phyloP scores from a whole-genome alignment of 2,888 invertebrate species.

The Marronus borbonicus region DNA sequence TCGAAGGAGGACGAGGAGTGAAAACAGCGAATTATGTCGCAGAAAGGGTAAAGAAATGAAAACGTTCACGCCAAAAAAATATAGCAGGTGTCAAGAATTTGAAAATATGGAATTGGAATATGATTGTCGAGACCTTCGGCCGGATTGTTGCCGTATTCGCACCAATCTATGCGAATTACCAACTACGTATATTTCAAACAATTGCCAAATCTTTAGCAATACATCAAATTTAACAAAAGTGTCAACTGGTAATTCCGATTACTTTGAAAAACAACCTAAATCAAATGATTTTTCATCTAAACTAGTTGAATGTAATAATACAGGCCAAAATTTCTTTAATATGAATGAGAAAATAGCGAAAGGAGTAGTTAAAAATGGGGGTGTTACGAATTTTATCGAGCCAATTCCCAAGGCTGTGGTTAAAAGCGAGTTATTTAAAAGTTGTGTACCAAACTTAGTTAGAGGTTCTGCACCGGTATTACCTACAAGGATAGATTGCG shows the following conservation, averaged over 20 bases:
- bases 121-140: constrained; percentile 60
- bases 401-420: constrained; percentile 1
- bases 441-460: neutral
- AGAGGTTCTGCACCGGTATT: neutral
- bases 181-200: constrained; percentile 69
- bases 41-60: constrained; percentile 68
- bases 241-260: constrained; percentile 50
- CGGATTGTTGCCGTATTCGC: constrained; percentile 62
- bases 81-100: constrained; percentile 61
- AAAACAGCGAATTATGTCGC: constrained; percentile 65
- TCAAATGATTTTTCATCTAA: constrained; percentile 60
- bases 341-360: constrained; percentile 54
- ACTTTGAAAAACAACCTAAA: constrained; percentile 60
- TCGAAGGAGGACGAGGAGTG: constrained; percentile 66
- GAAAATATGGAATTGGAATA: constrained; percentile 68
- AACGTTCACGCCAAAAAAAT: constrained; percentile 63
- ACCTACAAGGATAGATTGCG: neutral
- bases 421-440: neutral
- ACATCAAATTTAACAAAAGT: constrained; percentile 51
- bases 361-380: constrained; percentile 11
- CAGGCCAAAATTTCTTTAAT: constrained; percentile 53
- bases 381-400: constrained; percentile 7
- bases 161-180: constrained; percentile 64
- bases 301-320: constrained; percentile 53
- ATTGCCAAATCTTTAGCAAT: constrained; percentile 62